Base-by-base conservation (phyloP, 2,888 invertebrate species). In the Cepaea hortensis region DNA sequence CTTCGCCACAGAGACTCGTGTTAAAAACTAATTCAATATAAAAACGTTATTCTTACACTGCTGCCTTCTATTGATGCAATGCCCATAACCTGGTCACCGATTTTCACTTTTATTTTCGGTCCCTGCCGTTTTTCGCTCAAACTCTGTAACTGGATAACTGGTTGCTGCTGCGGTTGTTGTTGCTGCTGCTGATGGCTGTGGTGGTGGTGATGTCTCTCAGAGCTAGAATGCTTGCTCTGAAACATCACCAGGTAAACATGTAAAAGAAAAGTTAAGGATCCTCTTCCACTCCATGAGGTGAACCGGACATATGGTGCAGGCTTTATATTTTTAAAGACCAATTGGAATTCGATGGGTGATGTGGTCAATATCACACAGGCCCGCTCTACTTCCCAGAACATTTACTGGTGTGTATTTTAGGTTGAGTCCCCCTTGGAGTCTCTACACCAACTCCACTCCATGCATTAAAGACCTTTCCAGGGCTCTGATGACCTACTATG, bases 81-180 rank as follows among this genome's bases (percentile, higher is more conserved):
- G 13, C 87, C 84, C 80, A 87, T 75, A 11, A 87, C 84, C 50
- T 87, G 87, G 20, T 81, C 84, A 61, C 88, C 90, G 84, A 91
- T 90, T 90, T 92, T 92, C 15, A 98, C 97, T 95, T 98, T 98
- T 20, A 97, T 96, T 94, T 98, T 98, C 2, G 97, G 96, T 11
- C 97, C 97, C 88, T 98, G 95, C 93, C 98, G 97, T 87, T 88
- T 97, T 95, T 62, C 97, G 96, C 93, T 97, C 96, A 90, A 97
- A 97, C 48, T 96, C 96, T 91, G 87, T 18, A 88, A 91, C 75
- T 92, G 90, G 9, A 35, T 48, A 18, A 46, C 68, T n/a, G 48
- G 79, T 35, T 77, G 86, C 72, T 68, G 86, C 9, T 70, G 76
- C 15, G 77, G 83, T n/a, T 83, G 77, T n/a, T 61, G 73, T 20